phyloP scores from a whole-genome alignment of 1,140 invertebrate genomes.

The Nixonia krombeini region DNA sequence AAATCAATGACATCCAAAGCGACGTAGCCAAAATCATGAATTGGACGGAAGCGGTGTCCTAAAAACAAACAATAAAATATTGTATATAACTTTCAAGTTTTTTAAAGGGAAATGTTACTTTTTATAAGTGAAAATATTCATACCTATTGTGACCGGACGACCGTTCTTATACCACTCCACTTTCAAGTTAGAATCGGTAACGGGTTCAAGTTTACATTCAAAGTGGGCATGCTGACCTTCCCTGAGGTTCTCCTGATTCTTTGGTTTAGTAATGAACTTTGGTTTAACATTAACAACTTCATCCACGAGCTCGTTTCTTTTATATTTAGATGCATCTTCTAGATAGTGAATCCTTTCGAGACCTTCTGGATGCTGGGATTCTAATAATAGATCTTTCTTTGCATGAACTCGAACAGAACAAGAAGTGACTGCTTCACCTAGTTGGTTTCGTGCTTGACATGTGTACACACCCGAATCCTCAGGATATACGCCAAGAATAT shows the following conservation, averaged over 20 bases:
- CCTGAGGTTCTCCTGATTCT: slow-evolving; percentile 85
- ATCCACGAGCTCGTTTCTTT: slow-evolving; percentile 85
- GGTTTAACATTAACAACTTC: slow-evolving; percentile 88
- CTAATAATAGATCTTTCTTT: slow-evolving; percentile 87
- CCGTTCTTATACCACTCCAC: slow-evolving; percentile 96
- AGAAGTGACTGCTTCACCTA: slow-evolving; percentile 95
- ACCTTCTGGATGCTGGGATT: slow-evolving; percentile 89
- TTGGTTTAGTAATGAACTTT: slow-evolving; percentile 87
- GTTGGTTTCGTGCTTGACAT: slow-evolving; percentile 90
- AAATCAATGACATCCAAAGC: slow-evolving; percentile 92
- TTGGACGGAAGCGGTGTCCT: slow-evolving; percentile 92
- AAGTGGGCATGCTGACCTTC: slow-evolving; percentile 97
- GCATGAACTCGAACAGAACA: slow-evolving; percentile 90
- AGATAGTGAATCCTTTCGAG: slow-evolving; percentile 92
- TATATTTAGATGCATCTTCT: slow-evolving; percentile 89
- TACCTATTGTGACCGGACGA: slow-evolving; percentile 85
- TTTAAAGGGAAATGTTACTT: background rate
- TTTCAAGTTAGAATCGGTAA: slow-evolving; percentile 93
- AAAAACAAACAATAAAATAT: slow-evolving; percentile 27
- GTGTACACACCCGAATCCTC: slow-evolving; percentile 97
- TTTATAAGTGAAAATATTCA: slow-evolving; percentile 33
- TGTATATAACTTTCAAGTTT: background rate
- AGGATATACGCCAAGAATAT: slow-evolving; percentile 95
- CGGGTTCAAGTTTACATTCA: slow-evolving; percentile 97
- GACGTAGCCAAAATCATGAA: slow-evolving; percentile 96